Evolutionary conservation across 2,797 vertebrate genomes (phyloP), one percentile per base, ranked within the genome.

Genomic region (Sorex maritimensis): DNA sequence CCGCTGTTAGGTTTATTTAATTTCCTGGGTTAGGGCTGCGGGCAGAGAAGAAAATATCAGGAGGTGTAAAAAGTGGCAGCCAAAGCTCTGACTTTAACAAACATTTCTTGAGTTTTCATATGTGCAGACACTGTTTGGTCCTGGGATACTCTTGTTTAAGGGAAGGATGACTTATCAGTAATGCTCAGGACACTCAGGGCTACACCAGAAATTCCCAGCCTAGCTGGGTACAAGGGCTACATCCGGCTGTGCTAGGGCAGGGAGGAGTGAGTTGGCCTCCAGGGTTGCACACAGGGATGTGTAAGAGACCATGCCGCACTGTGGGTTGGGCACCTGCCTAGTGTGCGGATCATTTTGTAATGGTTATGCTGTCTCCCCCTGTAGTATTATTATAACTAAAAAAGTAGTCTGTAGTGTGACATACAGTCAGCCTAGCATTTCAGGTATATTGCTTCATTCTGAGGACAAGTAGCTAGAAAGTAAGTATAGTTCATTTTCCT

Each of bases 1-100:
- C 90, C 61, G 72, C 73, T 12, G 21, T 81, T 77, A 19, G 26
- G 13, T 17, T 88, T 85, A 21, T 55, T 86, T 92, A 79, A 82
- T 61, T 80, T 79, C 24, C 71, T 83, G 52, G 11, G 55, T 75
- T 79, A 90, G 68, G 63, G 55, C 44, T 87, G 21, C 38, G 9
- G 23, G 68, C 71, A 15, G 55, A 86, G 85, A 88, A 90, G 5
- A 55, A 73, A 11, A 72, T 46, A 34, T 15, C 58, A 92, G 26
- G 63, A 65, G 61, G 44, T 75, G 24, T 69, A 26, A 46, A 63
- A 83, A 52, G 6, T 80, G 8, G 72, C 79, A 78, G 34, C 1
- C 6, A 68, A 38, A 44, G 11, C 79, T 79, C 86, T 34, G 49
- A 72, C 67, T 63, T 83, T 68, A 86, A 26, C 61, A 86, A 86